Conservation (phyloP, 2,113 vertebrate genomes). For the Platysternon megacephalum region DNA sequence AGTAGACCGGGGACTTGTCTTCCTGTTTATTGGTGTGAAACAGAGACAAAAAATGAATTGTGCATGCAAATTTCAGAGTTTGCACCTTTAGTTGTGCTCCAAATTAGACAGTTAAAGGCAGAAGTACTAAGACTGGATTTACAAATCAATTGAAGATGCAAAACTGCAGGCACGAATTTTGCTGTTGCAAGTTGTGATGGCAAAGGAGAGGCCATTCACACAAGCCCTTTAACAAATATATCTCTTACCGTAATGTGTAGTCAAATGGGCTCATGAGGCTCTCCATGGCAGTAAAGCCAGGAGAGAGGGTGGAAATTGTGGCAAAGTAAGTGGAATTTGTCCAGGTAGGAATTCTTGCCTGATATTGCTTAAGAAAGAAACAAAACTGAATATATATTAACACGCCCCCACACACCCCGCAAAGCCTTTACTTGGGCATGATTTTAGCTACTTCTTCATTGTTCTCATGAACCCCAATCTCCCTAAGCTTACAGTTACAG, state of each 20-base stretch:
- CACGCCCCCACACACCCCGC: background rate
- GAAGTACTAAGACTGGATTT: background rate
- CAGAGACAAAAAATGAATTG: background rate
- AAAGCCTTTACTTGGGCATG: background rate
- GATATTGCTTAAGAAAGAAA: conserved; percentile 49
- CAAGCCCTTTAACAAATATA: background rate
- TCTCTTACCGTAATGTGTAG: background rate
- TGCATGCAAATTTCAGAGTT: background rate
- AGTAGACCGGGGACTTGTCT: background rate
- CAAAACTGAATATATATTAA: conserved; percentile 31
- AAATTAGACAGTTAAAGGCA: background rate
- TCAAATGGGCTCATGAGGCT: background rate
- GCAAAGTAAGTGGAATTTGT: conserved; percentile 40
- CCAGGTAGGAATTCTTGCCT: conserved; percentile 35
- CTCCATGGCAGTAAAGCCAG: conserved; percentile 66
- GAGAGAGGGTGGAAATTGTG: background rate
- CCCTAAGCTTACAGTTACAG: conserved; percentile 6
- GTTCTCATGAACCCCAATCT: background rate
- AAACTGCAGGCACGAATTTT: background rate
- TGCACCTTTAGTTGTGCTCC: background rate
- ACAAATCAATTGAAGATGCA: background rate
- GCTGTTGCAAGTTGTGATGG: background rate
- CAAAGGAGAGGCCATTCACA: background rate
- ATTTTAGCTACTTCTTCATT: background rate
- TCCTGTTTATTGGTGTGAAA: background rate